Evolutionary conservation across 2,113 vertebrate species (phyloP).

Genomic region (Ursus arctos): DNA sequence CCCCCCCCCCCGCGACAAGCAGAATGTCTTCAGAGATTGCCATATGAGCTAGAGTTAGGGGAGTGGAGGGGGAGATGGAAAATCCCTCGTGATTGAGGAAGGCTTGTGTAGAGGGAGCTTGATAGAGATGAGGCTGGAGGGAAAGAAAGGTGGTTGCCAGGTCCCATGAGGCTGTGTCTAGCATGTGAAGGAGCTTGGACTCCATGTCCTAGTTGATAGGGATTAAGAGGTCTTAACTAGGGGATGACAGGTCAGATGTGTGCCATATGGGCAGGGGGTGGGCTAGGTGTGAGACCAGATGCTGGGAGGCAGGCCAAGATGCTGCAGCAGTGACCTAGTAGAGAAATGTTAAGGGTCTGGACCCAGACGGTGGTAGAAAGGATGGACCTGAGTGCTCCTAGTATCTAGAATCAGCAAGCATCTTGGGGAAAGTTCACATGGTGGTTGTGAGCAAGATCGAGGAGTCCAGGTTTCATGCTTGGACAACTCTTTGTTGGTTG

Average conservation of each 20-base stretch:
- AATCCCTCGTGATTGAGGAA: background rate
- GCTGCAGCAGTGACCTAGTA: background rate
- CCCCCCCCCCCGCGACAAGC: background rate
- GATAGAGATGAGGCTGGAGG: background rate
- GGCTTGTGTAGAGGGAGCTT: background rate
- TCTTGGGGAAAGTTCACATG: background rate
- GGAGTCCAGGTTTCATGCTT: background rate
- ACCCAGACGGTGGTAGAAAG: background rate
- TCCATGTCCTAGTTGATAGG: background rate
- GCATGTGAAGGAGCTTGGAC: background rate
- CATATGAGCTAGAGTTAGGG: background rate
- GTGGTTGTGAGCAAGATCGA: background rate
- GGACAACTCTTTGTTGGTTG: background rate
- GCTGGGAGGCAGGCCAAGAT: background rate
- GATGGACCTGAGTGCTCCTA: background rate
- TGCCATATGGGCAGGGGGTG: background rate
- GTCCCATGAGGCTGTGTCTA: background rate
- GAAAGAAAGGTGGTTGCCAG: background rate
- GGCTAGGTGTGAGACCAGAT: background rate
- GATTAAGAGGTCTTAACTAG: background rate
- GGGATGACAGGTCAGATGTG: background rate
- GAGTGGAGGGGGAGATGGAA: background rate
- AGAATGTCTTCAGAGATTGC: conserved; percentile 7
- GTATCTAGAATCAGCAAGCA: background rate
- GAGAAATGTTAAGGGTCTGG: background rate